These are phyloP conservation scores for Crotalus viridis DNA, from an alignment of 2,113 vertebrate species.

Conservation along the genomic window DNA sequence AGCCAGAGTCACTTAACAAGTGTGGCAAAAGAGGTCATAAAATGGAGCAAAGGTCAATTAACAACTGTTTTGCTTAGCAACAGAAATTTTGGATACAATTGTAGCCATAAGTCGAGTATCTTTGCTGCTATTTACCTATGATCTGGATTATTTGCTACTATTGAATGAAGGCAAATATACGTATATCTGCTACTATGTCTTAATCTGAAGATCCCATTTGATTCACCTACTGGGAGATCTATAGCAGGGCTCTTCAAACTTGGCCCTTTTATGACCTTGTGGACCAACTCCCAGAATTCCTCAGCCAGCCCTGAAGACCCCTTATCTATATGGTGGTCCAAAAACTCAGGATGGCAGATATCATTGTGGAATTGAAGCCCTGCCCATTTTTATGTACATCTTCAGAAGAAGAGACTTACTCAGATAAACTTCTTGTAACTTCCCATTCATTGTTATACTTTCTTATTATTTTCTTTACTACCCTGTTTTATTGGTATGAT, in stretches of 20 bases:
- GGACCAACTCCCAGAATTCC: too few species aligned
- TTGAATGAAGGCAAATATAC: not conserved
- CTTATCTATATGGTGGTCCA: not conserved
- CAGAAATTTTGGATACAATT: not conserved
- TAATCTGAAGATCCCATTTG: not conserved
- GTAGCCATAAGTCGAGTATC: not conserved
- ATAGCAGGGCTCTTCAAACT: too few species aligned
- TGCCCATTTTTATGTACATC: not conserved
- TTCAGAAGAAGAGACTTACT: not conserved
- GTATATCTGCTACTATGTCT: not conserved
- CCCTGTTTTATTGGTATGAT: not conserved
- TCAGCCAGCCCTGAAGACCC: too few species aligned
- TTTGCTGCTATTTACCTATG: not conserved
- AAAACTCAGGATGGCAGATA: not conserved
- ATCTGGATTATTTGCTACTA: not conserved
- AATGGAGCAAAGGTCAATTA: not conserved
- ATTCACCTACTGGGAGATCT: not conserved
- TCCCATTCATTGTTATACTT: not conserved
- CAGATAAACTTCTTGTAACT: not conserved
- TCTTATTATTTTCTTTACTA: not conserved
- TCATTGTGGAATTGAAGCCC: not conserved
- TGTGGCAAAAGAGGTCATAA: not conserved
- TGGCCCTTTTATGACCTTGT: too few species aligned
- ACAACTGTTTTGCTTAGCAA: not conserved
- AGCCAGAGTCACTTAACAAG: not conserved